phyloP scores from a whole-genome alignment of 2,797 vertebrate genomes.

The Gambusia yucatana region DNA sequence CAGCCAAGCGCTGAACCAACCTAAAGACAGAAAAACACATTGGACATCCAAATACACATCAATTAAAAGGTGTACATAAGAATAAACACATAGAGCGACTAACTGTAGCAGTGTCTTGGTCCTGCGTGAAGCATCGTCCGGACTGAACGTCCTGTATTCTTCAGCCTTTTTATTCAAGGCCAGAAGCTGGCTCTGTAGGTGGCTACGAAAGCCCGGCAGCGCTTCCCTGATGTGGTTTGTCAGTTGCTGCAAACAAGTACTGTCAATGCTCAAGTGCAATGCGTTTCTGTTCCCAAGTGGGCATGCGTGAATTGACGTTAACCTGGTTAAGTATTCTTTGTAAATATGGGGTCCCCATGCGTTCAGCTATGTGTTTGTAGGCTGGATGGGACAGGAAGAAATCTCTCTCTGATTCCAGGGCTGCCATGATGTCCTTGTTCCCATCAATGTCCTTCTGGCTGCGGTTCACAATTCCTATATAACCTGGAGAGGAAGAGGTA shows the following conservation, averaged over 20 bases:
- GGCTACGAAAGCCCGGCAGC: slow-evolving; percentile 86
- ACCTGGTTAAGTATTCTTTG: slow-evolving; percentile 90
- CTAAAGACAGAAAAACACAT: slow-evolving; percentile 36
- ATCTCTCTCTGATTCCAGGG: slow-evolving; percentile 82
- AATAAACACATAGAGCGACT: slow-evolving; percentile 60
- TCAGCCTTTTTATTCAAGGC: slow-evolving; percentile 89
- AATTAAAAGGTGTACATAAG: neutral
- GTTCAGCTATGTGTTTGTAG: slow-evolving; percentile 86
- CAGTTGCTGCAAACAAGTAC: slow-evolving; percentile 84
- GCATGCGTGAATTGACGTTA: slow-evolving; percentile 5
- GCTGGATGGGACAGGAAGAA: slow-evolving; percentile 87
- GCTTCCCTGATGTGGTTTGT: slow-evolving; percentile 93
- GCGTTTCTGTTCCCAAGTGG: neutral
- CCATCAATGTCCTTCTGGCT: slow-evolving; percentile 90
- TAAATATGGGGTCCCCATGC: slow-evolving; percentile 86
- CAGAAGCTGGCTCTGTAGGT: slow-evolving; percentile 86
- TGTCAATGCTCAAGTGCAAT: neutral
- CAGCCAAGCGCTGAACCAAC: slow-evolving; percentile 86
- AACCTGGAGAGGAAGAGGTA: slow-evolving; percentile 73
- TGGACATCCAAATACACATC: slow-evolving; percentile 1
- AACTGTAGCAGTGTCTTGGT: slow-evolving; percentile 91
- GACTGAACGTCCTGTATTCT: slow-evolving; percentile 84
- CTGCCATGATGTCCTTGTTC: slow-evolving; percentile 86
- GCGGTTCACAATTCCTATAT: slow-evolving; percentile 88
- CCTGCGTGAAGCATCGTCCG: slow-evolving; percentile 87